Percentiles rank a stretch among this genome's conserved stretches.
Evolutionary conservation across 2,113 vertebrate species (phyloP).

Genomic region (Pseudolaguvia tuberculata): DNA sequence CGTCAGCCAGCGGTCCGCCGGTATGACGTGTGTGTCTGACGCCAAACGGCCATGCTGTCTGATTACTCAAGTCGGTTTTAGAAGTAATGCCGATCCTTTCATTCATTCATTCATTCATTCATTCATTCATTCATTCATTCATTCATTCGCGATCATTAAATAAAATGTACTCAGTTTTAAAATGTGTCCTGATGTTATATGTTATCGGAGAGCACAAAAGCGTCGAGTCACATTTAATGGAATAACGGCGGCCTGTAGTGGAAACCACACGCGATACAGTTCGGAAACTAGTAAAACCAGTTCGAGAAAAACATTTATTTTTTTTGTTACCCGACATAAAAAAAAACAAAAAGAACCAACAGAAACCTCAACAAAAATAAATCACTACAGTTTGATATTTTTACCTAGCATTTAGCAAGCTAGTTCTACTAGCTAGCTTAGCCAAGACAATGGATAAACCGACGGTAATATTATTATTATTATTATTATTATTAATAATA

Average conservation of each 20-base stretch:
- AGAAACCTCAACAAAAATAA: not conserved
- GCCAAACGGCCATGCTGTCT: not conserved
- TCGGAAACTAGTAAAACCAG: not conserved
- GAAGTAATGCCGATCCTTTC: not conserved
- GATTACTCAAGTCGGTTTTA: not conserved
- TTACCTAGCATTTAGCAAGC: not conserved
- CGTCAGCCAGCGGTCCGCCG: no score
- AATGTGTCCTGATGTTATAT: no score
- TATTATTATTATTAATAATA: not conserved
- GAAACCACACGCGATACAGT: not conserved
- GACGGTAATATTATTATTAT: no score
- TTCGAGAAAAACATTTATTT: not conserved
- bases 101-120: no score
- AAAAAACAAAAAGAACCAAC: not conserved
- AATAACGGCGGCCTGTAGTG: not conserved
- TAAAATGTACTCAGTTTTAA: not conserved
- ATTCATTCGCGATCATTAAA: no score
- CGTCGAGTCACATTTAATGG: not conserved
- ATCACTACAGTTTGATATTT: not conserved
- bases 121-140: no score
- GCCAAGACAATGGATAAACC: not conserved
- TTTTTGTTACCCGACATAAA: conserved; percentile 1
- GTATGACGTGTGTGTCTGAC: no score
- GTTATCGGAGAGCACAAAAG: no score
- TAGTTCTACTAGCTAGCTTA: not conserved